These are phyloP conservation scores for Cataglyphis altisquamis DNA, from an alignment of 2,888 invertebrate species.

Conservation along the genomic window DNA sequence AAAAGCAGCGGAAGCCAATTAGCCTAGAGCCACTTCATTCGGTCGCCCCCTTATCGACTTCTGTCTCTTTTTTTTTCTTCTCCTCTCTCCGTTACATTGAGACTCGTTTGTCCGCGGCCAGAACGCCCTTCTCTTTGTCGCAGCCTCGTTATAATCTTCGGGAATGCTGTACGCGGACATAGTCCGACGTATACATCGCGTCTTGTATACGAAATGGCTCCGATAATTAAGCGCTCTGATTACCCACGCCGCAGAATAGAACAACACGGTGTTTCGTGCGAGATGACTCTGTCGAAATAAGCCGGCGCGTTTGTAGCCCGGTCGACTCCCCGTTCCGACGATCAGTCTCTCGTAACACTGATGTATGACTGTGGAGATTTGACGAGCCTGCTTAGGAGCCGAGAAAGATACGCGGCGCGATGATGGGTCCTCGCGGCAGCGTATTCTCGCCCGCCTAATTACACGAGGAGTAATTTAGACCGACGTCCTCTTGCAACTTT, in stretches of 20 bases:
- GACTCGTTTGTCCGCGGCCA: conserved; percentile 68
- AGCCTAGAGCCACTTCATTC: conserved; percentile 77
- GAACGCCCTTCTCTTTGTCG: conserved; percentile 69
- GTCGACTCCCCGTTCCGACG: conserved; percentile 57
- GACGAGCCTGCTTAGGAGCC: conserved; percentile 44
- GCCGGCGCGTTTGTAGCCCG: conserved; percentile 55
- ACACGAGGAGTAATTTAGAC: conserved; percentile 39
- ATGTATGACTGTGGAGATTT: conserved; percentile 55
- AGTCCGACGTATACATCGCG: conserved; percentile 44
- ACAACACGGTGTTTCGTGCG: conserved; percentile 33
- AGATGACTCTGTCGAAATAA: conserved; percentile 61
- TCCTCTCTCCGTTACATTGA: conserved; percentile 54
- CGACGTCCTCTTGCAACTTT: conserved; percentile 27
- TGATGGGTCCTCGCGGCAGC: conserved; percentile 28
- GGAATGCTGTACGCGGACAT: conserved; percentile 55
- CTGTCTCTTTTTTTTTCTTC: conserved; percentile 59
- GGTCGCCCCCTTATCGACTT: conserved; percentile 67
- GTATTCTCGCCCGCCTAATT: conserved; percentile 29
- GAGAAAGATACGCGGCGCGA: conserved; percentile 44
- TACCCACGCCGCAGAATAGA: conserved; percentile 59
- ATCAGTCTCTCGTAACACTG: conserved; percentile 60
- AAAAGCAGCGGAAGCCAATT: conserved; percentile 80
- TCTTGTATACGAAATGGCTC: conserved; percentile 51
- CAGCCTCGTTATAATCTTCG: conserved; percentile 69
- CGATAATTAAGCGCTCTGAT: conserved; percentile 74